Base-by-base conservation (phyloP, 35 echinoderm and acorn worm species). In the Ophiothrix spiculata region DNA sequence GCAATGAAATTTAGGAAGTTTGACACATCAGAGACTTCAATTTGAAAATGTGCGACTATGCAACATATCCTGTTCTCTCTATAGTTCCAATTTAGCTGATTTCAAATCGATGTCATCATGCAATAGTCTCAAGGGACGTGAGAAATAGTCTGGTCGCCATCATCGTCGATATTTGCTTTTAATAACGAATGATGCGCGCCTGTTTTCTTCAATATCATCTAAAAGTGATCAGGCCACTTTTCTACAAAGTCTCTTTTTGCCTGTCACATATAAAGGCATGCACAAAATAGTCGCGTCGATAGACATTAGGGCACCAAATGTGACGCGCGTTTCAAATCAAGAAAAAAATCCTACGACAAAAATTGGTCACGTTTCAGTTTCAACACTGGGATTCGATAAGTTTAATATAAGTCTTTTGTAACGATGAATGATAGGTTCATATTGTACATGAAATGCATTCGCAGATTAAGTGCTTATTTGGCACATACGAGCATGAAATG, bases 151-250 rank as follows among this genome's bases (percentile, higher is more conserved):
- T 69, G 60, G 60, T 69, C 60, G 60, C 60, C 29, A 69, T 15
- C 60, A 25, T 19, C 25, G 29, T 69, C 60, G 60, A 69, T 69
- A 69, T 69, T 69, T 69, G 60, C 60, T 69, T 69, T 69, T 69
- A 69, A 69, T 69, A 69, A 25, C 60, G 60, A 15, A 69, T 69
- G 8, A 69, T 69, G 60, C 23, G 17, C 60, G n/a, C 60, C 60
- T 69, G 17, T 49, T 19, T 49, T 28, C 2, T 69, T 69, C 60
- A 69, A 69, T 69, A 69, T 15, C 60, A 28, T n/a, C 42, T 25
- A 69, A 69, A 69, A 69, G 60, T 25, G 60, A 69, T 69, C 60
- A 25, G 23, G 60, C 16, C 29, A 69, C 16, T 69, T 69, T 69
- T n/a, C 25, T 4, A 10, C 60, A 19, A 49, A 10, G 42, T 69